Conservation (phyloP, 2,113 vertebrate genomes). For the Rallus limicola region DNA sequence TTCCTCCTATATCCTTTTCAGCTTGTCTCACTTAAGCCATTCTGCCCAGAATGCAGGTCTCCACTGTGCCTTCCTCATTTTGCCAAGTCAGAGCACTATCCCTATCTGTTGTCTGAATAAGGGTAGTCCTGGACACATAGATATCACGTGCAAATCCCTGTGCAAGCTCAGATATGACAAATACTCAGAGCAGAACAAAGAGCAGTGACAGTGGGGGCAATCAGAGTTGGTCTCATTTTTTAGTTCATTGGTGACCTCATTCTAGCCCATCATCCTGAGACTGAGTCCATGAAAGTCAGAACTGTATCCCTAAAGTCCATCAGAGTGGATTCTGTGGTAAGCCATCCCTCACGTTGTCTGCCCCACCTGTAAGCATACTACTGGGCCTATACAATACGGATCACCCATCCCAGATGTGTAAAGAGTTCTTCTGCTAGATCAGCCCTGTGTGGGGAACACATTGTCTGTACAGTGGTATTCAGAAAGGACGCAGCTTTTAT, state of each 20-base stretch:
- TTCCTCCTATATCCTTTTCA: not conserved
- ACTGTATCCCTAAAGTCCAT: not conserved
- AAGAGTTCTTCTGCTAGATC: not conserved
- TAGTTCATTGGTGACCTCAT: not conserved
- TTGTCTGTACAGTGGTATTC: not conserved
- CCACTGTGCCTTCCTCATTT: not conserved
- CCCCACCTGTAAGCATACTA: not conserved
- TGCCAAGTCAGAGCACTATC: not conserved
- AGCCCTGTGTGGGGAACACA: not conserved
- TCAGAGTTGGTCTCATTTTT: not conserved
- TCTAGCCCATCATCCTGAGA: not conserved
- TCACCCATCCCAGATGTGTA: not conserved
- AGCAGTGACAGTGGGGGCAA: not conserved
- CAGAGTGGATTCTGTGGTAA: not conserved
- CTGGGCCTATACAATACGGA: not conserved
- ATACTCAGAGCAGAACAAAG: not conserved
- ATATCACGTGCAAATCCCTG: not conserved
- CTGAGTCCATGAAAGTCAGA: not conserved
- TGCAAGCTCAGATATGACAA: not conserved
- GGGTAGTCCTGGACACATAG: not conserved
- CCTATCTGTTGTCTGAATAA: not conserved
- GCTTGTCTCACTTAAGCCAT: not conserved
- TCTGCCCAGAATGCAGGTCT: not conserved
- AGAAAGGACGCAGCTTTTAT: not conserved
- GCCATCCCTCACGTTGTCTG: not conserved